phyloP scores from a whole-genome alignment of 2,797 vertebrate genomes.

The Synaphobranchus kaupii region DNA sequence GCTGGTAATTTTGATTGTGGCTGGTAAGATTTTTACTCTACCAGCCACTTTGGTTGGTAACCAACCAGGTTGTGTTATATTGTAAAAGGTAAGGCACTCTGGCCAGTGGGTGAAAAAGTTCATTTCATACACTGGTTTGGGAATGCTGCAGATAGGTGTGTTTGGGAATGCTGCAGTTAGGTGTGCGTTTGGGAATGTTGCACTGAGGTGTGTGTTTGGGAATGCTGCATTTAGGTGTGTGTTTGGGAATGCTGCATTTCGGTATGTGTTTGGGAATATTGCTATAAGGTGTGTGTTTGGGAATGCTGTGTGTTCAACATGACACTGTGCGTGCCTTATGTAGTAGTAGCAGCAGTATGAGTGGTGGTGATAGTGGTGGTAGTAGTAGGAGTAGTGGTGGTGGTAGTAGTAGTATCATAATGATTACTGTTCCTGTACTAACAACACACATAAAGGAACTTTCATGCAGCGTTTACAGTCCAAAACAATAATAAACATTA shows the following conservation, averaged over 20 bases:
- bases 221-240: background rate
- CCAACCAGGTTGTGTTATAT: too few species aligned
- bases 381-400: background rate
- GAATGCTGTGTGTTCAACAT: background rate
- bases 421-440: background rate
- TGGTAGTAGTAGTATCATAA: background rate
- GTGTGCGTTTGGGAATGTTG: background rate
- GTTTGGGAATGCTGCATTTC: background rate
- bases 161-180: background rate
- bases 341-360: too few species aligned
- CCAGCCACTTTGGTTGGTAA: too few species aligned
- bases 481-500: background rate
- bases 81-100: too few species aligned
- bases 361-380: too few species aligned
- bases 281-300: background rate
- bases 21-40: too few species aligned
- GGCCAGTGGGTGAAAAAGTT: too few species aligned
- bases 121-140: background rate
- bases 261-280: slow-evolving; percentile 21
- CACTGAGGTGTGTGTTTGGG: too few species aligned
- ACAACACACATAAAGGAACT: background rate
- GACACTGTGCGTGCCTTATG: background rate
- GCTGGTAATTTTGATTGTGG: too few species aligned
- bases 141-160: background rate
- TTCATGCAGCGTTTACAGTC: background rate